A percentile compares a stretch with the other conserved stretches of the same genome.
These are phyloP conservation scores for Gymnopithys bicolor DNA, from an alignment of 2,797 vertebrate species.

Conservation along the genomic window DNA sequence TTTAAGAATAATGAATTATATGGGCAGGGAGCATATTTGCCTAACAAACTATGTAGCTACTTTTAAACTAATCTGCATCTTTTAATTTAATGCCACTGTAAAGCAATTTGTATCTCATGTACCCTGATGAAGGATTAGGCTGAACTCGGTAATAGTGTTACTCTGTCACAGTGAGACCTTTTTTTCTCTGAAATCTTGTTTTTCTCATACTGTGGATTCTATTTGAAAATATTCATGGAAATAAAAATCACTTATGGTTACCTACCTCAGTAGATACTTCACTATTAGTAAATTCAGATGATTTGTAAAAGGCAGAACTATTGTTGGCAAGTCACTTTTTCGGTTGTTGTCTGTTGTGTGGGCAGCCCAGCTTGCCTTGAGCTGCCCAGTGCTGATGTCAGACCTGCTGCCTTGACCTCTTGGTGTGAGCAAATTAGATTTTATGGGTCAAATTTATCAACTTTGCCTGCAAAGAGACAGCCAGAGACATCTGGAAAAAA, in stretches of 20 bases:
- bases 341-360: neutral
- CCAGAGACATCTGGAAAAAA: neutral
- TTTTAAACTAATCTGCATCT: neutral
- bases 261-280: neutral
- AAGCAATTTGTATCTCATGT: neutral
- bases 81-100: neutral
- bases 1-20: neutral
- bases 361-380: neutral
- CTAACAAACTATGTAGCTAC: neutral
- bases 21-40: neutral
- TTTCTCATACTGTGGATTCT: neutral
- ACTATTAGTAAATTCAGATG: neutral
- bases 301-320: neutral
- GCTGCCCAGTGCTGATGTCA: neutral
- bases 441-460: neutral
- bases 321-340: neutral
- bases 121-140: neutral
- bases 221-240: neutral
- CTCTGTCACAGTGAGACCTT: neutral
- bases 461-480: neutral
- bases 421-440: neutral
- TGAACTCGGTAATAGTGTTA: neutral
- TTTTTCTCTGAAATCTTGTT: neutral
- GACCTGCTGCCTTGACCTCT: neutral
- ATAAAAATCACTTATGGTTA: neutral